Evolutionary conservation across 2,888 invertebrate species (phyloP).

Genomic region (Tenthredo notha): DNA sequence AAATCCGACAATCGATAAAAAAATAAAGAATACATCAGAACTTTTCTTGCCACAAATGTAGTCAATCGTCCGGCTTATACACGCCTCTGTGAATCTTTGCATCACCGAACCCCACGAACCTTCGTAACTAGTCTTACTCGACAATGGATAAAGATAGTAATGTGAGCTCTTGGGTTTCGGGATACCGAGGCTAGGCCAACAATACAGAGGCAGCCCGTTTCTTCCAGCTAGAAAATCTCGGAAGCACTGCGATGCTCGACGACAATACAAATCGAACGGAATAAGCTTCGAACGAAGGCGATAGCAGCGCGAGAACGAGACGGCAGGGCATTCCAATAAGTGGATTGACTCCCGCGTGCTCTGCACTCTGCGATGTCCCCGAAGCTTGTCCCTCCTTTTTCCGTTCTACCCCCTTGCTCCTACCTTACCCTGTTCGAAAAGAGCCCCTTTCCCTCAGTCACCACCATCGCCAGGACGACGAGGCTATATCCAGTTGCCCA

Average conservation of each 20-base stretch:
- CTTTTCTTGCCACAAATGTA: conserved; percentile 21
- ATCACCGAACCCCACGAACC: neutral
- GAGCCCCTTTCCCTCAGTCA: conserved; percentile 31
- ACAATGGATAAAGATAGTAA: conserved; percentile 34
- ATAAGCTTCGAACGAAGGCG: conserved; percentile 65
- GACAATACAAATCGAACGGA: conserved; percentile 72
- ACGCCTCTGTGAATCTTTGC: conserved; percentile 23
- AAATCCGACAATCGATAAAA: conserved; percentile 20
- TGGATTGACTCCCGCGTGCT: conserved; percentile 73
- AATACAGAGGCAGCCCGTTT: conserved; percentile 19
- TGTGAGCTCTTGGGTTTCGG: neutral
- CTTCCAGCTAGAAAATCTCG: conserved; percentile 56
- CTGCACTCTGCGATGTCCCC: conserved; percentile 58
- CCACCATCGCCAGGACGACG: conserved; percentile 33
- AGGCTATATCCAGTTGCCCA: conserved; percentile 53
- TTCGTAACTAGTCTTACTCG: conserved; percentile 38
- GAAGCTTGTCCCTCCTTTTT: conserved; percentile 48
- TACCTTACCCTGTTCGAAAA: neutral
- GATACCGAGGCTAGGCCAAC: neutral
- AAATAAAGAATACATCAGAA: conserved; percentile 12
- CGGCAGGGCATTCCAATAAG: conserved; percentile 72
- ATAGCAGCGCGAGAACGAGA: conserved; percentile 66
- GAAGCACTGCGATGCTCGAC: conserved; percentile 61
- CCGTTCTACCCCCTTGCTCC: conserved; percentile 46
- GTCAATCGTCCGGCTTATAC: conserved; percentile 36